Evolutionary conservation across 2,888 invertebrate species (phyloP), one percentile per base, ranked within the genome.

Genomic region (Scaptomyza reducta): DNA sequence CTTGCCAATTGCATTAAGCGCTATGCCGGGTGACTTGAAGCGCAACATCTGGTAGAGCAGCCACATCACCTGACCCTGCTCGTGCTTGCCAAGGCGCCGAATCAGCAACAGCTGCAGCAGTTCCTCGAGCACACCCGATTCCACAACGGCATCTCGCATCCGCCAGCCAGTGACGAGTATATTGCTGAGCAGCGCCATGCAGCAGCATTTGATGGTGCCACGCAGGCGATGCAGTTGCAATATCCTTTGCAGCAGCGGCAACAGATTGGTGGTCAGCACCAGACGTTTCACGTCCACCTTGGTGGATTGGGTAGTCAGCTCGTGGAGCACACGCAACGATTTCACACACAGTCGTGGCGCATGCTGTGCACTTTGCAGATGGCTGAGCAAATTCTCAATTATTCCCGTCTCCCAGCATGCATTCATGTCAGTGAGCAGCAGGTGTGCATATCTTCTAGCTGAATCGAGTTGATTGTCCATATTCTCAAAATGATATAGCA

Each of bases 201-300:
- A 46, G 7, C 60, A 49, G 42, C 41, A 35, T 6, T 51, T 66
- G 44, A 66, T 62, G 22, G 18, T 63, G 7, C 31, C 49, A 0
- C 53, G 51, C 16, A 68, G 27, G 0, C 16, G 42, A 1, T 33
- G 6, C 6, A 5, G 22, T 2, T 13, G 11, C 18, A 69, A 25
- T 0, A 69, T 59, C 3, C 33, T 33, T 3, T 54, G 55, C 6
- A 69, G n/a, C 22, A 63, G 10, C 0, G 18, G 5, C 5, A 80
- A 11, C 38, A 64, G 13, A 2, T 76, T 65, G 1, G 65, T 72
- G 35, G 62, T 66, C 45, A 77, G 22, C 6, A 58, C 73, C 40
- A 77, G 45, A n/a, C 74, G 69, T 49, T 65, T 63, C 16, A 77
- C 18, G 7, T 80, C 69, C 42, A 77, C 81, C 46, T 72, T 60